Evolutionary conservation across 2,113 vertebrate genomes (phyloP).

Genomic region (Daboia siamensis): DNA sequence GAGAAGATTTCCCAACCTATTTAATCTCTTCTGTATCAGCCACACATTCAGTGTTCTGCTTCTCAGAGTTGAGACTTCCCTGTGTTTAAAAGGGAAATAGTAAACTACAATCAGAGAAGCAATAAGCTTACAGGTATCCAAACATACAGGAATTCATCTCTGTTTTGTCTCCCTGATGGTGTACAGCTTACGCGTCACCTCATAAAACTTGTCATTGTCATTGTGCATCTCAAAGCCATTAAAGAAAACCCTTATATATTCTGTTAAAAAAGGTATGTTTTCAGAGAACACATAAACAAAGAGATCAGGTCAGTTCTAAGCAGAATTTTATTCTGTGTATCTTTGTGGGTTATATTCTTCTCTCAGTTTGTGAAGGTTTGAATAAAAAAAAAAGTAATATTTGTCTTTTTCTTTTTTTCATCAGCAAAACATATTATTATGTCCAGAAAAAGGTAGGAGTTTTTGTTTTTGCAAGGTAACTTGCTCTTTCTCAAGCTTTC

Average conservation of each 20-base stretch:
- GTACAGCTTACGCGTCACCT: constrained; percentile 30
- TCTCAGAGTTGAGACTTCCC: constrained; percentile 17
- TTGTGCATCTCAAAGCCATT: constrained; percentile 37
- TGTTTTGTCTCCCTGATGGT: constrained; percentile 40
- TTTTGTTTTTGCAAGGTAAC: constrained; percentile 23
- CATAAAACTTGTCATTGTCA: constrained; percentile 43
- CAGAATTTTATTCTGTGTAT: constrained; percentile 47
- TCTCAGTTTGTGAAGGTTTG: constrained; percentile 45
- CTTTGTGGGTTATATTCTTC: constrained; percentile 17
- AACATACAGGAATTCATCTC: constrained; percentile 44
- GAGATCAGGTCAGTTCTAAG: constrained; percentile 29
- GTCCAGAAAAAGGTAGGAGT: constrained; percentile 46
- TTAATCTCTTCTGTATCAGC: neutral
- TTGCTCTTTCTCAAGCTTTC: constrained; percentile 43
- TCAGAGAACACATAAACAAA: neutral
- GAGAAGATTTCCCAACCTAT: constrained; percentile 21
- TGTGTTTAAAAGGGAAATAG: constrained; percentile 22
- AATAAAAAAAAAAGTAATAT: constrained; percentile 50
- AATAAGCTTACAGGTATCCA: constrained; percentile 15
- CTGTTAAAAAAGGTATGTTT: constrained; percentile 4
- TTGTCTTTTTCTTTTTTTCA: constrained; percentile 5
- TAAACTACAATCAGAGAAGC: constrained; percentile 12
- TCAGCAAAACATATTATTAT: constrained; percentile 62
- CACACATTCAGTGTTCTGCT: constrained; percentile 30
- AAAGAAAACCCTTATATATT: constrained; percentile 37